Base-by-base conservation (phyloP, 2,113 vertebrate species). In the Stegastes partitus region DNA sequence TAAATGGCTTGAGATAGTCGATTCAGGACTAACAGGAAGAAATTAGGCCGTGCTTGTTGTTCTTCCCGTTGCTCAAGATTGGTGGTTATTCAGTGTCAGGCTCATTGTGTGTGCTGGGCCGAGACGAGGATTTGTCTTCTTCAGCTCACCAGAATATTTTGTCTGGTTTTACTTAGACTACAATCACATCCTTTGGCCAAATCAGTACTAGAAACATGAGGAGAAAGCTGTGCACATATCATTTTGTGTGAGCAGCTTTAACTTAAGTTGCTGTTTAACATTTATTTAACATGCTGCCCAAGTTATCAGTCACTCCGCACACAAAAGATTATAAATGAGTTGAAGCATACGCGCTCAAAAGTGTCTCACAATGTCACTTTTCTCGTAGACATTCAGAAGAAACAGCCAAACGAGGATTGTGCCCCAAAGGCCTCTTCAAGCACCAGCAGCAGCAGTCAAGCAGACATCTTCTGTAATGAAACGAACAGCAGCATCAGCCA, bases 401-500 rank as follows among this genome's bases (percentile, higher is more conserved):
- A 99, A 91, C 96, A 97, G 91, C 95, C 96, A 89, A 97, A 97
- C 0, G 96, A 97, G 80, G 97, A 98, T 93, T 96, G 97, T 81
- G 79, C 96, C 86, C 94, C 97, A 94, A 97, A 96, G 95, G 95
- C 96, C 88, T 95, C 96, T 92, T 96, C 94, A 91, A 96, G 92
- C 94, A 95, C 97, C 94, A 97, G 96, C 94, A 96, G 96, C 94
- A 96, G 91, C 96, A 97, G 93, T 95, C 98, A 98, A 94, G 95
- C 96, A 93, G 96, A 97, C 91, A 94, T 97, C 86, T 98, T 97
- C 96, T 95, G 96, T 57, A 97, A 94, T 89, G 96, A 99, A 94
- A 95, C 90, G 54, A 97, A 94, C 94, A 95, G 95, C 95, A 96
- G 95, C 96, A 97, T 97, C 95, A 96, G 92, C 93, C 93, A 94